Evolutionary conservation across 2,888 invertebrate species (phyloP).

Genomic region (Halictus quadricinctus): DNA sequence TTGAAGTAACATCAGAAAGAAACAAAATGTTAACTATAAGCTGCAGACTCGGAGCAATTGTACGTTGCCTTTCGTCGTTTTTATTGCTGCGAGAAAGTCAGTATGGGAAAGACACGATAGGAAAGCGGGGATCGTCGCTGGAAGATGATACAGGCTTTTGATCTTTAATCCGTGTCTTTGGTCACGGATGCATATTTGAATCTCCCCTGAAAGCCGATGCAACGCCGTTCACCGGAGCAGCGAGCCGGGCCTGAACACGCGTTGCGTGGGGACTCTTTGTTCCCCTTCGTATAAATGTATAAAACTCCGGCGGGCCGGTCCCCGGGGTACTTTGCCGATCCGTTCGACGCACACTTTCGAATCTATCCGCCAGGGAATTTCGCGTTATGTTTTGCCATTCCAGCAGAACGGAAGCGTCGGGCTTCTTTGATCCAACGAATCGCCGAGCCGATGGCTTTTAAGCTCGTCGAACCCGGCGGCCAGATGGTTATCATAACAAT

Average conservation of each 20-base stretch:
- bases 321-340: conserved; percentile 53
- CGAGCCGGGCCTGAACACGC: conserved; percentile 10
- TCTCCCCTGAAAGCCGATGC: conserved; percentile 40
- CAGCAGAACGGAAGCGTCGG: conserved; percentile 50
- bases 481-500: conserved; percentile 71
- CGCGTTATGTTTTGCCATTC: conserved; percentile 59
- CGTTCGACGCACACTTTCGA: conserved; percentile 54
- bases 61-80: not conserved
- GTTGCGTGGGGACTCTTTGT: conserved; percentile 47
- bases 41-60: not conserved
- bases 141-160: conserved; percentile 35
- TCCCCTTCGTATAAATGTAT: conserved; percentile 42
- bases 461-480: conserved; percentile 52
- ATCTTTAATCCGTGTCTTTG: conserved; percentile 44
- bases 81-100: not conserved
- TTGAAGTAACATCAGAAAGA: too few relatives aligned
- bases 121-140: not conserved
- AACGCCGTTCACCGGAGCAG: conserved; percentile 8
- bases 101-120: not conserved
- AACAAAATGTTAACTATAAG: too few relatives aligned
- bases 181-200: conserved; percentile 48
- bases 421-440: conserved; percentile 66
- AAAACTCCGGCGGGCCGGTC: conserved; percentile 48
- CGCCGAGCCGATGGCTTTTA: conserved; percentile 57
- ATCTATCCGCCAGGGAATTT: conserved; percentile 63